Evolutionary conservation across 2,113 vertebrate genomes (phyloP), one percentile per base, ranked within the genome.

Genomic region (Scartelaos histophorus): DNA sequence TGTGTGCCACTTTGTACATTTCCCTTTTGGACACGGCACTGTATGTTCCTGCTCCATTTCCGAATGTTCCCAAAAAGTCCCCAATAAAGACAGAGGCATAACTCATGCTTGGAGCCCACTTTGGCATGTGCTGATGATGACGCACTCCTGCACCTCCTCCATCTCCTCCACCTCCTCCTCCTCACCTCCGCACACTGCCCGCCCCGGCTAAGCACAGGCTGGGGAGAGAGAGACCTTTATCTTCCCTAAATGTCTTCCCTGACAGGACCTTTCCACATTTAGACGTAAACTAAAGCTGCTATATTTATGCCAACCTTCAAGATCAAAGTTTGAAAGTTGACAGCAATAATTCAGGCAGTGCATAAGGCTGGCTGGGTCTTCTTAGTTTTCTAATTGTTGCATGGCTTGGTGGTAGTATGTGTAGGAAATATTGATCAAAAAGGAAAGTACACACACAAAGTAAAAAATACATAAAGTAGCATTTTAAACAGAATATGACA

Each of bases 241-340:
- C 51, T 54, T 54, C 19, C 19, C 51, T 54, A 54, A 54, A 54
- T 54, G 51, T 54, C 51, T 54, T 10, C 17, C 16, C 51, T 54
- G 51, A 54, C 51, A 54, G 51, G 19, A 54, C 51, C 51, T 54
- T 54, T 54, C 51, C 51, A 54, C 51, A 54, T 54, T 54, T 54
- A 54, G n/a, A 54, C 7, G n/a, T 7, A 54, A n/a, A 54, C 7
- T 54, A 54, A 21, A 54, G n/a, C 51, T 54, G 51, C 51, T 21
- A 21, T 51, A 17, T 54, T 54, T 54, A 54, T 54, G 19, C 51
- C 51, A 54, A 54, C 19, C 51, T 54, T 54, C 51, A 53, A 21
- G 7, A n/a, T 54, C n/a, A 21, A 54, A 21, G 51, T 54, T 54
- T 54, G 19, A 11, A 10, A 54, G n/a, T 54, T 9, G 19, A n/a